Evolutionary conservation across 2,888 invertebrate genomes (phyloP), one percentile per base, ranked within the genome.

Genomic region (Tupiocoris notatus): DNA sequence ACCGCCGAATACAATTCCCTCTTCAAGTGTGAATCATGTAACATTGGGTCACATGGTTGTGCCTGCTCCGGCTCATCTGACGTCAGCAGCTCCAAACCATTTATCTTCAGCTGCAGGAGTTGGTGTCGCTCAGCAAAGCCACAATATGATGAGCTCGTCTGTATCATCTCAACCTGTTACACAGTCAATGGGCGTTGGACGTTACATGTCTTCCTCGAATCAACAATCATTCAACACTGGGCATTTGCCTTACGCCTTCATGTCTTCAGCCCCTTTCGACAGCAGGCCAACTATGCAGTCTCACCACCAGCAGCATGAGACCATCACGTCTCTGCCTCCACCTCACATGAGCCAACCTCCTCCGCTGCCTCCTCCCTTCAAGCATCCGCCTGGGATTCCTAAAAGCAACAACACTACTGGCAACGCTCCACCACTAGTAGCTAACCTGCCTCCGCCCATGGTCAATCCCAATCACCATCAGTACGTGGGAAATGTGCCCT

Each of bases 401-500:
- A 73, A 73, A 54, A 54, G 62, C n/a, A 39, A 39, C 12, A n/a
- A n/a, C n/a, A n/a, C n/a, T n/a, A 7, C 39, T 12, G 39, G 39
- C 39, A 39, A 39, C 12, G 39, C 6, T 12, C 39, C 39, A 12
- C 25, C 73, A 61, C 61, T 73, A 1, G 73, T 73, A 1, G 62
- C 73, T n/a, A 61, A 61, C 62, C 22, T 73, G n/a, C 73, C 73
- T 9, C 73, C 61, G 2, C 61, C 25, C 73, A 39, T 62, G 17
- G 61, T 73, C 17, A 39, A 61, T 18, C 21, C 25, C 2, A 73
- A 73, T 25, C 39, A 39, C 12, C 39, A 39, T 39, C 73, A 73
- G 63, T 73, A 73, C 54, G 62, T 73, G 9, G 62, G 62, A 18
- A 73, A 73, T 20, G 62, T 73, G 22, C 73, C 73, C 21, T 73